These are phyloP conservation scores for Schrankia costaestrigalis DNA, from an alignment of 2,888 invertebrate genomes.

Conservation along the genomic window DNA sequence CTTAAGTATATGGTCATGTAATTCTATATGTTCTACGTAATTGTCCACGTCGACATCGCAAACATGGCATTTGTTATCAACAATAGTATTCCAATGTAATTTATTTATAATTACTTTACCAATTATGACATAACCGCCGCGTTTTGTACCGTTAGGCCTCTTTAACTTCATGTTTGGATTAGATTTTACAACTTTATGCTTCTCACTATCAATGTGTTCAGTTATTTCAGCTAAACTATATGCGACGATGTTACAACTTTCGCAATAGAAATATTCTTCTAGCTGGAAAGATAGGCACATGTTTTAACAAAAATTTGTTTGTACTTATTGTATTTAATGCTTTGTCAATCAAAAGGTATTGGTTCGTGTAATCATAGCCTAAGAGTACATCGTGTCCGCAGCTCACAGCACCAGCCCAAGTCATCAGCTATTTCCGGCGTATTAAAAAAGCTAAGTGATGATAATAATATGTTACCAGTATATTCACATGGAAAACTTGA, in stretches of 20 bases:
- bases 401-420: too few relatives aligned
- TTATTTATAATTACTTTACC: constrained; percentile 34
- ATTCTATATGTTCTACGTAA: constrained; percentile 31
- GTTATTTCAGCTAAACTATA: constrained; percentile 20
- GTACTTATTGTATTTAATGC: background rate
- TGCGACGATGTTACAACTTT: constrained; percentile 43
- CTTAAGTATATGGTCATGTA: constrained; percentile 41
- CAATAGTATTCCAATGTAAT: constrained; percentile 50
- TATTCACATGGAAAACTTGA: too few relatives aligned
- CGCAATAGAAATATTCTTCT: constrained; percentile 46
- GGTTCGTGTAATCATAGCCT: too few relatives aligned
- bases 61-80: constrained; percentile 39
- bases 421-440: too few relatives aligned
- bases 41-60: constrained; percentile 33
- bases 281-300: constrained; percentile 46
- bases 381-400: too few relatives aligned
- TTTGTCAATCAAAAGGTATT: background rate
- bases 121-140: constrained; percentile 31
- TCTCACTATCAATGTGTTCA: constrained; percentile 37
- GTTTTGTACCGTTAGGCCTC: constrained; percentile 16
- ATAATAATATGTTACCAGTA: too few relatives aligned
- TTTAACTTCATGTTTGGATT: too few relatives aligned
- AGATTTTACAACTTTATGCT: constrained; percentile 41
- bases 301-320: too few relatives aligned
- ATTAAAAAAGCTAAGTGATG: too few relatives aligned